A percentile compares a stretch with the other conserved stretches of the same genome.
phyloP scores from a whole-genome alignment of 2,888 invertebrate genomes.

The Halictus quadricinctus region DNA sequence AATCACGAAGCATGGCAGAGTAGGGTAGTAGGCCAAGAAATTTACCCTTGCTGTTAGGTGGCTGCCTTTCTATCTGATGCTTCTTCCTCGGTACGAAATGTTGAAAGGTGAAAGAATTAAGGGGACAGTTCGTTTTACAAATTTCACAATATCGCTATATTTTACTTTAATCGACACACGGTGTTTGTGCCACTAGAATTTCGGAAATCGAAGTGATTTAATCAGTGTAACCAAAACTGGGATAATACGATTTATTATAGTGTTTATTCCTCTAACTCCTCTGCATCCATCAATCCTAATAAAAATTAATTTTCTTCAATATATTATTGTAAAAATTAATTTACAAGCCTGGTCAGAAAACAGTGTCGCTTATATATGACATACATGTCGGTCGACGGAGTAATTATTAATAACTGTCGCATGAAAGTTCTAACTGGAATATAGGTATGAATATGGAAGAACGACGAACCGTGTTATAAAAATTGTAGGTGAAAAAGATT shows the following conservation, averaged over 20 bases:
- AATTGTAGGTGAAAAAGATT: not conserved
- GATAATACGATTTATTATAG: not conserved
- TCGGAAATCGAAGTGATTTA: too few relatives aligned
- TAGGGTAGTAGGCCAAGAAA: conserved; percentile 9
- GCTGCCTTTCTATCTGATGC: not conserved
- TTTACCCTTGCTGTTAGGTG: not conserved
- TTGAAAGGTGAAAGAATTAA: not conserved
- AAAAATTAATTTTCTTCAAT: not conserved
- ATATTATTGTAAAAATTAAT: not conserved
- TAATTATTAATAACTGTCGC: not conserved
- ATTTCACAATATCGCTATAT: not conserved
- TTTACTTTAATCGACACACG: not conserved
- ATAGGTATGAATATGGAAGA: not conserved
- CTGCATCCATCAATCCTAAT: not conserved
- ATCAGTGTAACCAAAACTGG: not conserved
- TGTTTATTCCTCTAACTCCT: not conserved
- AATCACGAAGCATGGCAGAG: not conserved
- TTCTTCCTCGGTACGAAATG: not conserved
- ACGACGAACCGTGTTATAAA: not conserved
- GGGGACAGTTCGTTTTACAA: not conserved
- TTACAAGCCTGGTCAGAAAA: not conserved
- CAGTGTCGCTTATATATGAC: not conserved
- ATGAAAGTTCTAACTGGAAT: not conserved
- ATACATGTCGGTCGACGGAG: not conserved
- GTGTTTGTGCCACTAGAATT: not conserved